Conservation (phyloP, 2,113 vertebrate species). For the Manacus vitellinus region DNA sequence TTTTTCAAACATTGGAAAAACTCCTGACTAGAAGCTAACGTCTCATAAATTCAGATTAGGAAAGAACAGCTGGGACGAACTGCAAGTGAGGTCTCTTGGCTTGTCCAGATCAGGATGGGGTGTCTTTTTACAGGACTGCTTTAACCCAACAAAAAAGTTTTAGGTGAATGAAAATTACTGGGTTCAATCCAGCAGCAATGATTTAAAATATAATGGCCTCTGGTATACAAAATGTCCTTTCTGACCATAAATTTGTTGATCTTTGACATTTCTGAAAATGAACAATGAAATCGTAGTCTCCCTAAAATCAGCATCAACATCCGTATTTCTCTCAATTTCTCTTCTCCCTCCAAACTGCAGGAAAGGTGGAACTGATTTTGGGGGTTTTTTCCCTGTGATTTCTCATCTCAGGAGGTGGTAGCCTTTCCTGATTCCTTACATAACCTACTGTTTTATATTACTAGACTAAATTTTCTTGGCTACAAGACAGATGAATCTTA, state of each 20-base stretch:
- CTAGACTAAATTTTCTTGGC: neutral
- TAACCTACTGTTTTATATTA: neutral
- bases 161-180: neutral
- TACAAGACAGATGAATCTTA: neutral
- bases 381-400: neutral
- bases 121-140: neutral
- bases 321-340: neutral
- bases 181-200: neutral
- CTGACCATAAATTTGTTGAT: neutral
- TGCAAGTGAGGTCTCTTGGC: neutral
- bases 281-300: neutral
- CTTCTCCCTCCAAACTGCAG: neutral
- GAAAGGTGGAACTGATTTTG: neutral
- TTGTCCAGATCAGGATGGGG: neutral
- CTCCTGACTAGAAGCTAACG: neutral
- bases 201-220: neutral
- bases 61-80: neutral
- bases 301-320: neutral
- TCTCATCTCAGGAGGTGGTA: neutral
- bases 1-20: neutral
- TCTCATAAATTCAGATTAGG: neutral
- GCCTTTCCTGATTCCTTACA: accelerated
- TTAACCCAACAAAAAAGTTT: neutral
- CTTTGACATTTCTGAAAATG: neutral
- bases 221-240: neutral